Conservation (phyloP, 53 echinoderm and acorn worm species). For the Holothuria leucospilota region DNA sequence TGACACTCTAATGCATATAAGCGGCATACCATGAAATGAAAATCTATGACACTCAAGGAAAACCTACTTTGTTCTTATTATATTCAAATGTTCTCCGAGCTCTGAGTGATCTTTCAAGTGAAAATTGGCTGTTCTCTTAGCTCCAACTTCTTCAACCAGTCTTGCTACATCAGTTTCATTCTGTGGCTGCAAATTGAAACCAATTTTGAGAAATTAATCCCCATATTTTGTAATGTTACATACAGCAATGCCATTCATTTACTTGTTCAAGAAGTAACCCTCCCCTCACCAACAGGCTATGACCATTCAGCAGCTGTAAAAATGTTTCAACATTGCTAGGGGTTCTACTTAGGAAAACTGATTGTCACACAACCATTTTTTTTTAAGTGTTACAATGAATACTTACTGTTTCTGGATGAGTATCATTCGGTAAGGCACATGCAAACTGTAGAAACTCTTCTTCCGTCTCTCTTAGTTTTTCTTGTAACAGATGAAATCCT, state of each 20-base stretch:
- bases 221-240: no score
- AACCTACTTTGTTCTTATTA: constrained; percentile 86
- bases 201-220: not conserved
- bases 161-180: constrained; percentile 72
- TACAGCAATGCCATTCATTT: no score
- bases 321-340: no score
- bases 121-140: constrained; percentile 74
- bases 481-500: constrained; percentile 11
- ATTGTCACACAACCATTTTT: no score
- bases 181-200: constrained; percentile 61
- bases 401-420: constrained; percentile 90
- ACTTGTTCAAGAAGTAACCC: no score
- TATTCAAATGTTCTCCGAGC: constrained; percentile 86
- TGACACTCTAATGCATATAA: not conserved
- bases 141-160: constrained; percentile 69
- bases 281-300: no score
- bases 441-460: constrained; percentile 70
- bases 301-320: no score
- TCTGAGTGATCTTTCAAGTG: constrained; percentile 81
- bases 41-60: not conserved
- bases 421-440: constrained; percentile 79
- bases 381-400: no score
- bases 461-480: constrained; percentile 53
- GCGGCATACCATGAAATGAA: no score
- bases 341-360: no score